Evolutionary conservation across 2,888 invertebrate genomes (phyloP).

Genomic region (Thymelicus acteon): DNA sequence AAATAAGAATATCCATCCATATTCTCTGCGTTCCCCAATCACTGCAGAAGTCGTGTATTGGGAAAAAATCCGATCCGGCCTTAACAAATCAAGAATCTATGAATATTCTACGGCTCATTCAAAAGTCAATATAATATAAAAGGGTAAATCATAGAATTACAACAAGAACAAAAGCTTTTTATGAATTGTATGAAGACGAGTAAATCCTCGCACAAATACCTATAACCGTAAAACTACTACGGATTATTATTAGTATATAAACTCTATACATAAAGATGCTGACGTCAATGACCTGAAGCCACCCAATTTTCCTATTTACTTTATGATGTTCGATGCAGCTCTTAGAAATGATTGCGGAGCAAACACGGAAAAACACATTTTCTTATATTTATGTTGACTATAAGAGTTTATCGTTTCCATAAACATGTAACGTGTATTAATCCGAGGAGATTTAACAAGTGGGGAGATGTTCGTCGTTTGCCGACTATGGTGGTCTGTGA

Average conservation of each 20-base stretch:
- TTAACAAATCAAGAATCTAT: not conserved
- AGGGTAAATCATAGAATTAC: too few species aligned
- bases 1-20: too few species aligned
- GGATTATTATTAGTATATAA: slow-evolving; percentile 24
- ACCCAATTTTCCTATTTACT: slow-evolving; percentile 19
- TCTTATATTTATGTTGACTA: slow-evolving; percentile 25
- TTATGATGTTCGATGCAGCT: slow-evolving; percentile 4
- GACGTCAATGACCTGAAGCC: slow-evolving; percentile 3
- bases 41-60: too few species aligned
- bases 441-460: not conserved
- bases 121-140: too few species aligned
- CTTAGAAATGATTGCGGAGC: slow-evolving; percentile 21
- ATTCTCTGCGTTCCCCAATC: too few species aligned
- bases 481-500: too few species aligned
- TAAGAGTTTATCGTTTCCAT: slow-evolving; percentile 24
- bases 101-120: too few species aligned
- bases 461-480: not conserved
- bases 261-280: not conserved
- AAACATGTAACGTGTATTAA: not conserved
- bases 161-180: not conserved
- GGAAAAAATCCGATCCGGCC: too few species aligned
- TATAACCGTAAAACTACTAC: slow-evolving; percentile 3
- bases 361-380: slow-evolving; percentile 22
- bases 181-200: not conserved
- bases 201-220: slow-evolving; percentile 4